phyloP scores from a whole-genome alignment of 2,888 invertebrate species.

The Hylaea fasciaria region DNA sequence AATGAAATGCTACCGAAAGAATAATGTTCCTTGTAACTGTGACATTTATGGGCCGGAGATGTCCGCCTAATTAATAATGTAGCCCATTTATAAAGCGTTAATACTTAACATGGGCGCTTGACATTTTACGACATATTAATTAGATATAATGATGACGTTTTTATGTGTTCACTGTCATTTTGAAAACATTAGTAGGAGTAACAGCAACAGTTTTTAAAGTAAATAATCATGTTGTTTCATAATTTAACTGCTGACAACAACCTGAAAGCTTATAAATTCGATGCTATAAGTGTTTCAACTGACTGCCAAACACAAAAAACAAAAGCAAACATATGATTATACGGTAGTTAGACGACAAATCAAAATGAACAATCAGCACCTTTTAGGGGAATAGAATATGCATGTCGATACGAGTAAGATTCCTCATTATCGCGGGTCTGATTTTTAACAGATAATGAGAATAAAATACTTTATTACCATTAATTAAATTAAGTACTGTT shows the following conservation, averaged over 20 bases:
- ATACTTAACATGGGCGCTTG: slow-evolving; percentile 40
- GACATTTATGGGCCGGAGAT: slow-evolving; percentile 75
- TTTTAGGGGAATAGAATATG: no score
- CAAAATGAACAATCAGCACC: no score
- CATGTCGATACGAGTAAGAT: no score
- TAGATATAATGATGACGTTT: slow-evolving; percentile 43
- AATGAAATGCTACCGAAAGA: slow-evolving; percentile 64
- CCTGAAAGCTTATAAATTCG: no score
- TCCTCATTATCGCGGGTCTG: not conserved
- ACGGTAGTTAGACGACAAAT: no score
- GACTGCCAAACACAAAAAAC: no score
- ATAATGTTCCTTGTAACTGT: slow-evolving; percentile 70
- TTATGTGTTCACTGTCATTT: slow-evolving; percentile 45
- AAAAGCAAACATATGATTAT: no score
- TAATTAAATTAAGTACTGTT: slow-evolving; percentile 24
- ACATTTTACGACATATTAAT: slow-evolving; percentile 43
- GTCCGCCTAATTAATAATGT: slow-evolving; percentile 74
- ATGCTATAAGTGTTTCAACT: no score
- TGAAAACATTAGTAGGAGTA: not conserved
- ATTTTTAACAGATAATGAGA: slow-evolving; percentile 21
- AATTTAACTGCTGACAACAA: no score
- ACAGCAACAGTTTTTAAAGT: not conserved
- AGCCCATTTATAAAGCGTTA: slow-evolving; percentile 62
- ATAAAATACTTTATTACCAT: slow-evolving; percentile 24
- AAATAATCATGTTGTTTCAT: slow-evolving; percentile 8